Conservation (phyloP, 2,113 vertebrate genomes). For the Peromyscus californicus region DNA sequence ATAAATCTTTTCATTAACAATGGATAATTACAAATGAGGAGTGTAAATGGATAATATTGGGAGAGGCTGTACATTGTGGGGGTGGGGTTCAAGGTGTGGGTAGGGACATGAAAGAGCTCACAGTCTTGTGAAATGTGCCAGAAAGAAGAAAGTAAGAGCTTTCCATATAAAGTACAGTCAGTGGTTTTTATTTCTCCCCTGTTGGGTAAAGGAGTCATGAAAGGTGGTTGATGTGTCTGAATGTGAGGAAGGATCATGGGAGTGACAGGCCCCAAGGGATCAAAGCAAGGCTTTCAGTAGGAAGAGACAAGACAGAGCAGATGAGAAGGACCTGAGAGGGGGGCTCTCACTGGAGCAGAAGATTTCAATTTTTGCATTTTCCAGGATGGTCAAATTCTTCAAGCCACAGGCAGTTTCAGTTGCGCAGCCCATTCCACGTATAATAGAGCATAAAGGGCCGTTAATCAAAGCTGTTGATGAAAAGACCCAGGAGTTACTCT, state of each 20-base stretch:
- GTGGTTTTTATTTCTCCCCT: neutral
- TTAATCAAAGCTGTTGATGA: neutral
- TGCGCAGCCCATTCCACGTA: slow-evolving; percentile 6
- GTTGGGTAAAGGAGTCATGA: neutral
- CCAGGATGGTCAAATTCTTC: rapidly evolving
- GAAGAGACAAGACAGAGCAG: neutral
- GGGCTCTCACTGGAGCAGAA: neutral
- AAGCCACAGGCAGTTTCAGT: slow-evolving; percentile 29
- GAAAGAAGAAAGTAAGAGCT: neutral
- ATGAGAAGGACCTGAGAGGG: neutral
- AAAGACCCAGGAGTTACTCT: neutral
- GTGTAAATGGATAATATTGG: neutral
- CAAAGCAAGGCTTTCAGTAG: slow-evolving; percentile 37
- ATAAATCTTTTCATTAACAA: neutral
- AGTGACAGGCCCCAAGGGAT: neutral
- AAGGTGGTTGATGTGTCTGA: neutral
- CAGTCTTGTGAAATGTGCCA: neutral
- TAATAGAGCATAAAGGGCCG: rapidly evolving
- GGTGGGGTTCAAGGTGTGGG: neutral
- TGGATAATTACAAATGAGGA: neutral
- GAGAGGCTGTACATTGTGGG: neutral
- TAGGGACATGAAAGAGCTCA: neutral
- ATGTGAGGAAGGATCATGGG: neutral
- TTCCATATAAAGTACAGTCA: neutral
- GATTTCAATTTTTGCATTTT: rapidly evolving